A percentile compares a stretch with the other conserved stretches of the same genome.
Conservation (phyloP, 1,140 invertebrate genomes). For the Nylanderia fulva region DNA sequence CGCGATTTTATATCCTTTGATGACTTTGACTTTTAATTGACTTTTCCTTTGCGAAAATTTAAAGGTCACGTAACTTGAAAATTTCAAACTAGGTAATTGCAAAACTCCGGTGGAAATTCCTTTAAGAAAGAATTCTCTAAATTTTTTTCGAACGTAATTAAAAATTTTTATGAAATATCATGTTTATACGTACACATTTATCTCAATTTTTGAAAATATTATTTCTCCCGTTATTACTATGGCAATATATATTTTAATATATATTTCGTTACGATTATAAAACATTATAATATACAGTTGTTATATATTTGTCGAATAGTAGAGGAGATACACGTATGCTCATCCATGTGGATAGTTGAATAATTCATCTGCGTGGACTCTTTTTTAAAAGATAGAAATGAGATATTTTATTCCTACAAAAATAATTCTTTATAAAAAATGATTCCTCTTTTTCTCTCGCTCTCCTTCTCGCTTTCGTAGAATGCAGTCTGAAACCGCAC, state of each 20-base stretch:
- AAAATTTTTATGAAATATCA: not conserved
- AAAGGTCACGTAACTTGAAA: not conserved
- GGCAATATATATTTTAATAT: constrained; percentile 1
- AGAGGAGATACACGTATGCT: not conserved
- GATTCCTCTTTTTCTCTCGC: constrained; percentile 38
- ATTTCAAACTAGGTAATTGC: not conserved
- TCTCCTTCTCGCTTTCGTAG: constrained; percentile 27
- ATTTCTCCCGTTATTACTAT: no score
- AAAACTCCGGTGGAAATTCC: not conserved
- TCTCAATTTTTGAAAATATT: no score
- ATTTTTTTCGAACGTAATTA: not conserved
- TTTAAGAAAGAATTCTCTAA: not conserved
- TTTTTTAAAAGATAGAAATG: constrained; percentile 4
- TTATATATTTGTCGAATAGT: constrained; percentile 22
- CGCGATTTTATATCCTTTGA: not conserved
- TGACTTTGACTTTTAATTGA: not conserved
- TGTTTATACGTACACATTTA: not conserved
- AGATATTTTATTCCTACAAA: constrained; percentile 15
- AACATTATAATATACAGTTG: not conserved
- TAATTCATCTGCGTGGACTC: not conserved
- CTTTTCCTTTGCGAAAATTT: not conserved
- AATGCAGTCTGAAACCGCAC: constrained; percentile 28
- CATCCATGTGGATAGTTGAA: constrained; percentile 4
- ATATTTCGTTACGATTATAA: not conserved
- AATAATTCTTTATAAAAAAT: constrained; percentile 23